Evolutionary conservation across 2,888 invertebrate species (phyloP), one percentile per base, ranked within the genome.

Genomic region (Cheilosia soror): DNA sequence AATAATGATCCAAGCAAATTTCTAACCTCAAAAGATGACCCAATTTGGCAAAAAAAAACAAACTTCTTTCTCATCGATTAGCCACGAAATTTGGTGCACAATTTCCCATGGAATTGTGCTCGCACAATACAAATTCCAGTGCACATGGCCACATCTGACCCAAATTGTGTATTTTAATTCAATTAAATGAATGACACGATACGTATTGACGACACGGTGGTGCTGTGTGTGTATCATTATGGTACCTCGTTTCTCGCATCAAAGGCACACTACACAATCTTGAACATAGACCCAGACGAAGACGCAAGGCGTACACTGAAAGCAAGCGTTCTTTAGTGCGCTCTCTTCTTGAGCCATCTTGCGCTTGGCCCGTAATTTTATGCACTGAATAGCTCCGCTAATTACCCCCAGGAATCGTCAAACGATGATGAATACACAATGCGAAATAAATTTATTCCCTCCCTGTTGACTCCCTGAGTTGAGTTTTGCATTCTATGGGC

Each of bases 341-440:
- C 25, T 13, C 20, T 4, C 31, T 55, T 29, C 15, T 13, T 31
- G 31, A 9, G 66, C 49, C 57, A 44, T 65, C 33, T 20, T 15
- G 47, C 42, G 58, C 11, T 68, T 49, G 68, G 65, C 29, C 53
- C 20, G 79, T 84, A 84, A 75, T 84, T 84, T 75, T 69, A 84
- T 84, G 84, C 79, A 79, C 84, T 79, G 75, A 84, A 84, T 84
- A 71, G 75, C 79, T 75, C 29, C 49, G 75, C 65, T 84, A 84
- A 84, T 84, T 84, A 79, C 84, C 84, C 84, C 49, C 69, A 84
- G 75, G 79, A 79, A 84, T 79, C 84, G 58, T 75, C 84, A 68
- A 84, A 79, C 68, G 63, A 69, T 69, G 84, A 79, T 84, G 79
- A 84, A 79, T 84, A 84, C 62, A 84, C 83, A 84, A 84, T 84